Evolutionary conservation across 2,888 invertebrate species (phyloP).

Genomic region (Cheiracanthium punctorium): DNA sequence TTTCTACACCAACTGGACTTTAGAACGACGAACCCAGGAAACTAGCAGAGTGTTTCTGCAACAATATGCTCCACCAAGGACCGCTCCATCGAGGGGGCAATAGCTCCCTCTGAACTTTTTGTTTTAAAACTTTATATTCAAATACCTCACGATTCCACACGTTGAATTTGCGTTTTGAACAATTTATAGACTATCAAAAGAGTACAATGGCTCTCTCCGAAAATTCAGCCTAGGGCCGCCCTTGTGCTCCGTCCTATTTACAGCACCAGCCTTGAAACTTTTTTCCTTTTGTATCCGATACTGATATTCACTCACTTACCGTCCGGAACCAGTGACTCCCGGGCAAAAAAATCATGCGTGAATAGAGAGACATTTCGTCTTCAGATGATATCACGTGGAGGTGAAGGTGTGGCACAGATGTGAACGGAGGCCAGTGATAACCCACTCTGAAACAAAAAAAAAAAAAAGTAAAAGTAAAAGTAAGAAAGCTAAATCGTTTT

Average conservation of each 20-base stretch:
- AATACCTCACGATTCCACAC: no score
- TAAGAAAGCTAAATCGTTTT: no score
- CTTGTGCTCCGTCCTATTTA: background rate
- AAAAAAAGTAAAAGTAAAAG: no score
- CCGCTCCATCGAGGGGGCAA: background rate
- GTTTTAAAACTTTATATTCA: no score
- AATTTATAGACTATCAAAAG: no score
- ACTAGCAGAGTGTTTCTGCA: no score
- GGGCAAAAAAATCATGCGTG: conserved; percentile 55
- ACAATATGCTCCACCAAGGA: no score
- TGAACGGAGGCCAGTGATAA: conserved; percentile 94
- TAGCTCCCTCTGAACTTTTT: background rate
- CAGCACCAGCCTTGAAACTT: background rate
- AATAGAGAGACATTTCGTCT: conserved; percentile 81
- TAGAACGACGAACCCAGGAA: no score
- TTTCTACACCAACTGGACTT: no score
- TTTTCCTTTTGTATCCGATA: background rate
- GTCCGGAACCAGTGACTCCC: conserved; percentile 71
- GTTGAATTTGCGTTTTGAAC: background rate
- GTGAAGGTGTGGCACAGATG: conserved; percentile 87
- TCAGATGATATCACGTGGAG: conserved; percentile 89
- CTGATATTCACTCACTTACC: conserved; percentile 27
- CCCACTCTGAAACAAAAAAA: conserved; percentile 83
- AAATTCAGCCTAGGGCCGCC: no score
- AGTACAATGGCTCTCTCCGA: background rate